These are phyloP conservation scores for Vollenhovia emeryi DNA, from an alignment of 1,140 invertebrate species.

Conservation along the genomic window DNA sequence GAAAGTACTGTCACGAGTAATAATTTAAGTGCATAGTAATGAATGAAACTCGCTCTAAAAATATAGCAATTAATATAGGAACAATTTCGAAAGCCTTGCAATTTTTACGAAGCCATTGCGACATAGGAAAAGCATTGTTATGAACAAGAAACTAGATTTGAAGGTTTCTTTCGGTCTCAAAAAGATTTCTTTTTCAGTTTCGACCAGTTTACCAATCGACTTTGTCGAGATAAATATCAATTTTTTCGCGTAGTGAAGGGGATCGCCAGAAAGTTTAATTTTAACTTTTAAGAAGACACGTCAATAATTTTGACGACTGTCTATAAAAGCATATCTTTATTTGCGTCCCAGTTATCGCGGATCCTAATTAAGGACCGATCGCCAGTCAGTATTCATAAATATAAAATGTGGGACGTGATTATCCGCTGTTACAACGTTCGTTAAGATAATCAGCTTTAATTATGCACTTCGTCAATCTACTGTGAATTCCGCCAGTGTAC, in stretches of 20 bases:
- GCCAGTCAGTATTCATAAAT: slow-evolving; percentile 59
- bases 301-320: neutral
- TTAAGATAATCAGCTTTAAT: slow-evolving; percentile 71
- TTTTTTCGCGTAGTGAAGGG: neutral
- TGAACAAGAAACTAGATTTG: neutral
- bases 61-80: neutral
- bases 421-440: slow-evolving; percentile 52
- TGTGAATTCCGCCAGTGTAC: slow-evolving; percentile 13
- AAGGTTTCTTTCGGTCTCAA: neutral
- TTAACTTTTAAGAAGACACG: neutral
- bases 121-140: neutral
- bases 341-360: neutral
- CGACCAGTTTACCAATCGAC: neutral
- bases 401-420: slow-evolving; percentile 45
- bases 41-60: neutral
- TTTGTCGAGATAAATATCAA: neutral
- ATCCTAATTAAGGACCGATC: slow-evolving; percentile 55
- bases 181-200: neutral
- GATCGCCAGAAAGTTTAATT: neutral
- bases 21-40: neutral
- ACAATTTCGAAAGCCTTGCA: neutral
- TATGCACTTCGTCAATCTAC: slow-evolving; percentile 66
- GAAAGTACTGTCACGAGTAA: neutral
- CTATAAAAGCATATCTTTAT: neutral
- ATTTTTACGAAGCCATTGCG: neutral